Conservation (phyloP, 2,888 invertebrate genomes). For the Actias luna region DNA sequence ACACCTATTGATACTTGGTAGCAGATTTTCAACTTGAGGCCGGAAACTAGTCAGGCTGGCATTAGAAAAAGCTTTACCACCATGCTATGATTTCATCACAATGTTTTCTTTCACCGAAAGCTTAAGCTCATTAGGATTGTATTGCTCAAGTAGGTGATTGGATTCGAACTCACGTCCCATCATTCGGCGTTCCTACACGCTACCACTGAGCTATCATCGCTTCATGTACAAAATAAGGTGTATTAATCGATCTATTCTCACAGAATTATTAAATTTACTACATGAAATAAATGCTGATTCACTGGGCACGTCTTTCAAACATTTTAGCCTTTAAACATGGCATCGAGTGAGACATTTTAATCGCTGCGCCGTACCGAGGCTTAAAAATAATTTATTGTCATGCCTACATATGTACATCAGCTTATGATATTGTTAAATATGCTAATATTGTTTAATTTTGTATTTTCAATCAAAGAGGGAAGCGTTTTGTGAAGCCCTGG, state of each 20-base stretch:
- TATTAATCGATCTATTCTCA: neutral
- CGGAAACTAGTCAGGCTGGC: no score
- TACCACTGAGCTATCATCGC: no score
- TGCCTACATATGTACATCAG: neutral
- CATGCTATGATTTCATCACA: no score
- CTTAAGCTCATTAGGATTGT: no score
- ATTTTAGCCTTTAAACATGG: neutral
- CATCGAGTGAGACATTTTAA: neutral
- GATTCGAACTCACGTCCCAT: no score
- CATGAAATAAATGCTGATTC: no score
- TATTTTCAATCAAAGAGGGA: neutral
- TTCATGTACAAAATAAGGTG: neutral
- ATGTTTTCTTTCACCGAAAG: no score
- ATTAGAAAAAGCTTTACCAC: no score
- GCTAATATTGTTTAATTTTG: neutral
- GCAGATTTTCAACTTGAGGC: no score
- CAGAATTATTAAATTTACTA: neutral
- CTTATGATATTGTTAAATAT: neutral
- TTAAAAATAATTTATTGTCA: neutral
- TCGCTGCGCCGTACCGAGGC: neutral
- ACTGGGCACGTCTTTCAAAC: neutral
- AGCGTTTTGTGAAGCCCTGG: neutral
- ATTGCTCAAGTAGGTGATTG: no score
- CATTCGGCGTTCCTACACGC: no score
- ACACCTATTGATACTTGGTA: no score